A percentile compares a stretch with the other conserved stretches of the same genome.
These are phyloP conservation scores for Sycophaga agraensis DNA, from an alignment of 1,140 invertebrate genomes.

Conservation along the genomic window DNA sequence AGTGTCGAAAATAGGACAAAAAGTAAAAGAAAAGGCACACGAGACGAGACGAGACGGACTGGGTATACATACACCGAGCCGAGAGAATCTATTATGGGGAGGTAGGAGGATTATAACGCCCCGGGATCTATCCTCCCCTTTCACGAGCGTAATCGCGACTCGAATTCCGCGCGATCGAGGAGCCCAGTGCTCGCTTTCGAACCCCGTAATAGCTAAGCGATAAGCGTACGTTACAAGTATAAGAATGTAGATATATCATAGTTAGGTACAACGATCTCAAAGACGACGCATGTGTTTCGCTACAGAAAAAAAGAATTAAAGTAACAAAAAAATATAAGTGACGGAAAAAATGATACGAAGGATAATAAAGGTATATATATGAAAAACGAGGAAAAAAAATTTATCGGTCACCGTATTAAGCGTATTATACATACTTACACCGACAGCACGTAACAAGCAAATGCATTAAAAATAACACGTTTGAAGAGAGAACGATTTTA, in stretches of 20 bases:
- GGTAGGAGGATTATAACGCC: neutral
- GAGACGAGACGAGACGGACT: too few species aligned
- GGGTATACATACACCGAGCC: neutral
- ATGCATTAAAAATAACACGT: slow-evolving; percentile 16
- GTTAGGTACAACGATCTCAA: slow-evolving; percentile 58
- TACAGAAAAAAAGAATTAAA: slow-evolving; percentile 28
- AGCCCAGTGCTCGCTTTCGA: slow-evolving; percentile 19
- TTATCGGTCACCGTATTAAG: slow-evolving; percentile 32
- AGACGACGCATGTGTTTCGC: slow-evolving; percentile 47
- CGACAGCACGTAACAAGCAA: slow-evolving; percentile 18
- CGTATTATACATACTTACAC: slow-evolving; percentile 26
- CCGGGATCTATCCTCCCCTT: neutral
- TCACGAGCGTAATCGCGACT: too few species aligned
- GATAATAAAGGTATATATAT: neutral
- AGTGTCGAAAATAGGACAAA: neutral
- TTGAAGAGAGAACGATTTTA: slow-evolving; percentile 27
- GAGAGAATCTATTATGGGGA: neutral
- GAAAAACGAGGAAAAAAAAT: slow-evolving; percentile 11
- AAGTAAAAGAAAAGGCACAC: neutral
- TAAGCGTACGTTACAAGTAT: slow-evolving; percentile 47
- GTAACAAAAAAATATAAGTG: neutral
- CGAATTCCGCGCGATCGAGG: too few species aligned
- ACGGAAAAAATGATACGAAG: slow-evolving; percentile 9
- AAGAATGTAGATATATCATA: slow-evolving; percentile 57
- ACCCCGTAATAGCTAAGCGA: slow-evolving; percentile 31